Percentiles rank a stretch among this genome's conserved stretches.
phyloP scores from a whole-genome alignment of 30 jellyfish, hydroid and myxozoan species.

The Chrysaora quinquecirrha region DNA sequence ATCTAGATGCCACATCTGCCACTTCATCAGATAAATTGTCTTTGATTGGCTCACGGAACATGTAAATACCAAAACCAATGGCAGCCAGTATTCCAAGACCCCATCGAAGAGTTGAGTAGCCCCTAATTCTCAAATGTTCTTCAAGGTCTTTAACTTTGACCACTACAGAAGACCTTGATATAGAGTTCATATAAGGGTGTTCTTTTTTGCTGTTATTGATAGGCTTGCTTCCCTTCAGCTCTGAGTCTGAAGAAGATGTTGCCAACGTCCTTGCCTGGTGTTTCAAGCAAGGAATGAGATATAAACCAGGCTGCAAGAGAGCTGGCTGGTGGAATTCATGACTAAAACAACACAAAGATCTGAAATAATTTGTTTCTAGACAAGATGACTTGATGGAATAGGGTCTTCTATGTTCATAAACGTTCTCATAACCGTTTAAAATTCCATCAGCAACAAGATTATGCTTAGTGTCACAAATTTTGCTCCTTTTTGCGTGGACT shows the following conservation, averaged over 20 bases:
- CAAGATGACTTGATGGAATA: no score
- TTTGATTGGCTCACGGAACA: constrained; percentile 87
- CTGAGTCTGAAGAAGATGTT: not conserved
- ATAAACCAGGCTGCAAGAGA: no score
- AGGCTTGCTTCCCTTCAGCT: not conserved
- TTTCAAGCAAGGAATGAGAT: no score
- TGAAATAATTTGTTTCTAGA: no score
- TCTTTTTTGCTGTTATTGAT: not conserved
- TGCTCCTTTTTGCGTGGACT: no score
- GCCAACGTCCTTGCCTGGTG: not conserved
- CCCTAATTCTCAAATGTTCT: constrained; percentile 56
- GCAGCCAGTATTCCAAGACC: constrained; percentile 49
- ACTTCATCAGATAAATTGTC: constrained; percentile 89
- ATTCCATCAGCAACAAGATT: no score
- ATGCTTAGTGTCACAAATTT: no score
- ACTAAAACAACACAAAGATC: no score
- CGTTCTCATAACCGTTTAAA: no score
- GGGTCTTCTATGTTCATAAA: no score
- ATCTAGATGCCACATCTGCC: constrained; percentile 93
- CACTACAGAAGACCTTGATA: constrained; percentile 66
- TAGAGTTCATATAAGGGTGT: not conserved
- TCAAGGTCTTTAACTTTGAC: constrained; percentile 79
- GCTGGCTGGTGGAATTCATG: no score
- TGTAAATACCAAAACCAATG: constrained; percentile 67
- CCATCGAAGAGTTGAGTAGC: constrained; percentile 66